phyloP scores from a whole-genome alignment of 2,797 vertebrate genomes.

The Trichosurus vulpecula region DNA sequence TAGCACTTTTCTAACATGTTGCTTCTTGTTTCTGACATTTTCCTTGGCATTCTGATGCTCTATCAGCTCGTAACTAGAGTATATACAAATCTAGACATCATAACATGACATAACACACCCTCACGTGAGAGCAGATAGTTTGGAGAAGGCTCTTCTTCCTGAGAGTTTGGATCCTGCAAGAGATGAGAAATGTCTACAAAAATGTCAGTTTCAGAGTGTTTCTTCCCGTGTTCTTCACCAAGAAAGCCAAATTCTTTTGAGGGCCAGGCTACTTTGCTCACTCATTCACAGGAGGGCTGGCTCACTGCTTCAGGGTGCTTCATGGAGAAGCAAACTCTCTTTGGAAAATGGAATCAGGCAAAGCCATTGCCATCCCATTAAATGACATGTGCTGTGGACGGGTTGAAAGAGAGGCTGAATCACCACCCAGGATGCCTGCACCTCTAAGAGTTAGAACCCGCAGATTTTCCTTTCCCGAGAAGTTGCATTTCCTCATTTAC shows the following conservation, averaged over 20 bases:
- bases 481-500: background rate
- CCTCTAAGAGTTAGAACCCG: background rate
- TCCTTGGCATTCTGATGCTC: slow-evolving; percentile 68
- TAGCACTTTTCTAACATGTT: slow-evolving; percentile 75
- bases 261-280: background rate
- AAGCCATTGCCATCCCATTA: no score
- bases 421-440: background rate
- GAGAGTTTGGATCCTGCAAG: background rate
- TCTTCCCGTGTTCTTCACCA: background rate
- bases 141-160: background rate
- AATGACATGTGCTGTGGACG: background rate
- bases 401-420: background rate
- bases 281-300: background rate
- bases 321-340: slow-evolving; percentile 9
- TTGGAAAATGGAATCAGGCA: background rate
- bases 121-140: accelerated
- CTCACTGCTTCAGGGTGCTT: background rate
- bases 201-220: background rate
- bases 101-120: background rate
- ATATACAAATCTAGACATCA: background rate
- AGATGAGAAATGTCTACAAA: slow-evolving; percentile 9
- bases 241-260: slow-evolving; percentile 13
- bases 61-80: slow-evolving; percentile 49
- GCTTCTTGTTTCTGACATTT: slow-evolving; percentile 80
- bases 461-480: background rate